These are phyloP conservation scores for Phoxinus phoxinus DNA, from an alignment of 2,113 vertebrate species.

Conservation along the genomic window DNA sequence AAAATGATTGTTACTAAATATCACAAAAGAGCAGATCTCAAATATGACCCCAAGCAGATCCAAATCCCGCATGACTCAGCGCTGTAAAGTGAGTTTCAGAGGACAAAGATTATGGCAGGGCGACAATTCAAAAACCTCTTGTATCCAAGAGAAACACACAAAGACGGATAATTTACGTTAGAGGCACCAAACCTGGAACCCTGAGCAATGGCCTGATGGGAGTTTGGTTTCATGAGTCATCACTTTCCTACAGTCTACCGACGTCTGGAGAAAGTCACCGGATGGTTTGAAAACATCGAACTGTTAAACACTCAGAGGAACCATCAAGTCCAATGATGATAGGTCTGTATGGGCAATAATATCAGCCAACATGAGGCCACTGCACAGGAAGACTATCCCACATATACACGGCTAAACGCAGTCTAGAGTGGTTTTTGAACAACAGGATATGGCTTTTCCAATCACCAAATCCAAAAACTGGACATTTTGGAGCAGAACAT, in stretches of 20 bases:
- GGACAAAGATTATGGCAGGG: background rate
- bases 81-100: background rate
- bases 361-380: background rate
- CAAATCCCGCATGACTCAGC: background rate
- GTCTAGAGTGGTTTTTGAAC: background rate
- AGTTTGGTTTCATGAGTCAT: conserved; percentile 12
- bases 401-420: background rate
- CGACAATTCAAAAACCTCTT: background rate
- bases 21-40: background rate
- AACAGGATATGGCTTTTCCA: background rate
- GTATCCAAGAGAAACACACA: background rate
- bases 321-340: background rate
- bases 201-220: background rate
- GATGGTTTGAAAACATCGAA: background rate
- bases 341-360: background rate
- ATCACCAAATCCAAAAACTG: background rate
- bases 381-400: background rate
- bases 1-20: background rate
- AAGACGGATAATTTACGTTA: background rate
- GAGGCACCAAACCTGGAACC: conserved; percentile 5
- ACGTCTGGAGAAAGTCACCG: conserved; percentile 3
- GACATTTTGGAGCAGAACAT: background rate
- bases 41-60: background rate
- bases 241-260: conserved; percentile 8
- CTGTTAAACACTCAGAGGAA: conserved; percentile 4